These are phyloP conservation scores for Acrocephalus scirpaceus DNA, from an alignment of 2,797 vertebrate species.

Conservation along the genomic window DNA sequence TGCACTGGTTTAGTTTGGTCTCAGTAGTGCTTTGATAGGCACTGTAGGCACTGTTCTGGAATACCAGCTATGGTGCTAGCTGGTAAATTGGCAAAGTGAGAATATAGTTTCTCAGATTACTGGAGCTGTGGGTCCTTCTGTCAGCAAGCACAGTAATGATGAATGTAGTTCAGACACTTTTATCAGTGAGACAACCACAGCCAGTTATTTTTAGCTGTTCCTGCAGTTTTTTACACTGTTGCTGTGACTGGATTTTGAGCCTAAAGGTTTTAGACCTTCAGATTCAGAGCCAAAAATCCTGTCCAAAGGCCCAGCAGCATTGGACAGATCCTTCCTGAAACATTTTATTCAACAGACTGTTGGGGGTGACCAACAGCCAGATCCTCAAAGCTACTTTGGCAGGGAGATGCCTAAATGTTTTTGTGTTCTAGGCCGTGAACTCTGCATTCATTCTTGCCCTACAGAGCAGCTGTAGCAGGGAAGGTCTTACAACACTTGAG, in stretches of 20 bases:
- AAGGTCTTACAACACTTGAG: neutral
- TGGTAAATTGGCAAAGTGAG: neutral
- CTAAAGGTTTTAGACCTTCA: neutral
- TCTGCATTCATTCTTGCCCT: neutral
- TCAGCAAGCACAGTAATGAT: neutral
- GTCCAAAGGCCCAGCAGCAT: neutral
- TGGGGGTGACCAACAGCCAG: neutral
- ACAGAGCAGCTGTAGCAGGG: neutral
- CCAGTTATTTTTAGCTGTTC: neutral
- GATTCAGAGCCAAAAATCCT: neutral
- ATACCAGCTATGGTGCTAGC: neutral
- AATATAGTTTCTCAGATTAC: neutral
- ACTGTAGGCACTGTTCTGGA: neutral
- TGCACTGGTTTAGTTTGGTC: neutral
- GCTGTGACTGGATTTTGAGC: neutral
- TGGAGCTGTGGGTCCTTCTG: neutral
- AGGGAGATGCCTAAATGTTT: neutral
- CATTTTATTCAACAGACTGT: neutral
- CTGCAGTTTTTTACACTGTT: neutral
- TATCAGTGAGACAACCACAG: neutral
- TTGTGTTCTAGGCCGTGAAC: neutral
- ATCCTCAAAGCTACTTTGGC: neutral
- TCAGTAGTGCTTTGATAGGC: fast-evolving
- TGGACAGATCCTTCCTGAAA: neutral
- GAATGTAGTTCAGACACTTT: neutral